Percentiles rank a stretch among this genome's conserved stretches.
These are phyloP conservation scores for Otocyon megalotis DNA, from an alignment of 2,113 vertebrate species.

Conservation along the genomic window DNA sequence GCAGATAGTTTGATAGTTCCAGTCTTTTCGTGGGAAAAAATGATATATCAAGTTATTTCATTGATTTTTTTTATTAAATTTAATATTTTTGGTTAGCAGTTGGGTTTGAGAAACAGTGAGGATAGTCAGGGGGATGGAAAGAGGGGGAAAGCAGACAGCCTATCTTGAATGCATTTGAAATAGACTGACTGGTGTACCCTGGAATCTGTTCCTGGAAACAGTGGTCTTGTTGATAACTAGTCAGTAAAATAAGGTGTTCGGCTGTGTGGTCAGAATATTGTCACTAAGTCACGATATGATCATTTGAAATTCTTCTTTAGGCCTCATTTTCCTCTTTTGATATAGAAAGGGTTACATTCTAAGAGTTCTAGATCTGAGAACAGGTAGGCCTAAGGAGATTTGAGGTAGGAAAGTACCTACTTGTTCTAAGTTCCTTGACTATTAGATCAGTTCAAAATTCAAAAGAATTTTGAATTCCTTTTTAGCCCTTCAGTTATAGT, in stretches of 20 bases:
- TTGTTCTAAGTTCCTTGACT: constrained; percentile 18
- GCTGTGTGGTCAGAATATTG: background rate
- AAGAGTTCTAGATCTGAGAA: constrained; percentile 47
- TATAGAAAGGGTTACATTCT: background rate
- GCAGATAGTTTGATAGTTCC: constrained; percentile 2
- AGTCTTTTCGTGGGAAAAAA: constrained; percentile 25
- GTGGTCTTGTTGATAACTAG: constrained; percentile 18
- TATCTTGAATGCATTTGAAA: constrained; percentile 11
- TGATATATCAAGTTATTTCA: background rate
- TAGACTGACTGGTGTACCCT: background rate
- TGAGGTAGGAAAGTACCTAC: background rate
- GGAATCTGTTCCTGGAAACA: constrained; percentile 14
- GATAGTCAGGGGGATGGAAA: background rate
- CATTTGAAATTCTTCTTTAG: constrained; percentile 5
- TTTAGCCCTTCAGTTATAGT: constrained; percentile 50
- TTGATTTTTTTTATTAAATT: background rate
- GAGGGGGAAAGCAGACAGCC: background rate
- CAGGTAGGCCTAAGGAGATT: constrained; percentile 22
- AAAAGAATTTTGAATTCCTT: constrained; percentile 28
- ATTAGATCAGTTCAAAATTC: background rate
- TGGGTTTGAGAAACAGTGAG: constrained; percentile 27
- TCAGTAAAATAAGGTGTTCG: constrained; percentile 18
- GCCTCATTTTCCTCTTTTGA: constrained; percentile 47
- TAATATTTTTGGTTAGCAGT: background rate
- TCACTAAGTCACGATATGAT: background rate